phyloP scores from a whole-genome alignment of 2,113 vertebrate genomes.

The Condylura cristata region DNA sequence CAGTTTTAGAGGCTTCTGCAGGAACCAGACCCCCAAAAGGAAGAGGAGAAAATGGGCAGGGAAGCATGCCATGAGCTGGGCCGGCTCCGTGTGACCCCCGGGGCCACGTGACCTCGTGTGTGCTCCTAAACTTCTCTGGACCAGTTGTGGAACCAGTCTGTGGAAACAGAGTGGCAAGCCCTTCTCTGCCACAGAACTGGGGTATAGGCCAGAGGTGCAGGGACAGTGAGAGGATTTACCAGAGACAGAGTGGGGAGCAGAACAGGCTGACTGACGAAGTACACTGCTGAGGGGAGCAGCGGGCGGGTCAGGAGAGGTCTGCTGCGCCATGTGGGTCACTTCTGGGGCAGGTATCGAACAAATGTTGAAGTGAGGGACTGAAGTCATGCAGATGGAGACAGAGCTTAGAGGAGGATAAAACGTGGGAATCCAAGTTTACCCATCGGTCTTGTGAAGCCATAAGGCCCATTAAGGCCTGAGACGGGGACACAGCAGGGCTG shows the following conservation, averaged over 20 bases:
- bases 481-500: background rate
- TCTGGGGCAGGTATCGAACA: no score
- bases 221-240: no score
- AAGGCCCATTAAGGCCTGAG: no score
- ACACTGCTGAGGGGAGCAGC: no score
- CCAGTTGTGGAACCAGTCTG: no score
- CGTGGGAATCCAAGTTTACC: background rate
- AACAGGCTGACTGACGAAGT: no score
- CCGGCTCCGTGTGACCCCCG: background rate
- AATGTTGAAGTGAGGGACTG: no score
- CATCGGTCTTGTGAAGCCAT: accelerated
- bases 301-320: no score
- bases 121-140: accelerated
- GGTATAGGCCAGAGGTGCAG: no score
- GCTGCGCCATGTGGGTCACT: no score
- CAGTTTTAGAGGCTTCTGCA: background rate
- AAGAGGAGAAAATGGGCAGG: background rate
- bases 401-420: background rate
- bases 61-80: background rate
- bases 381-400: background rate
- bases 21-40: background rate
- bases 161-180: background rate
- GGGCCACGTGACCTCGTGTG: background rate
- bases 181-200: no score
- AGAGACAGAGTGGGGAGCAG: no score